Conservation (phyloP, 2,113 vertebrate genomes). For the Recurvirostra avosetta region DNA sequence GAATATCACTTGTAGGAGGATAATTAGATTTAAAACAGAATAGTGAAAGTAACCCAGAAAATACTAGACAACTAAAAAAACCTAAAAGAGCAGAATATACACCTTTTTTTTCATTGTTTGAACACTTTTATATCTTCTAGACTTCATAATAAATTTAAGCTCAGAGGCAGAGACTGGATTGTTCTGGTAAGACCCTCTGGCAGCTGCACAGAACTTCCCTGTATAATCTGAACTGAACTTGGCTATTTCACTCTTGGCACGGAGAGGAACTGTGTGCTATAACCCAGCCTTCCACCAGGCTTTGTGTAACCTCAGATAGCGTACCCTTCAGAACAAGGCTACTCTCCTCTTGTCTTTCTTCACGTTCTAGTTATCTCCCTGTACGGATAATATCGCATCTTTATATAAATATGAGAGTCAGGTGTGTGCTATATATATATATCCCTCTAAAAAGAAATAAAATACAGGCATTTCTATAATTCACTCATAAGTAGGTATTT, state of each 20-base stretch:
- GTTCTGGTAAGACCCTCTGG: not conserved
- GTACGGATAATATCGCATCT: not conserved
- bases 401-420: not conserved
- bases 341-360: not conserved
- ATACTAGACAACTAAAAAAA: not conserved
- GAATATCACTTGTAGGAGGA: not conserved
- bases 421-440: not conserved
- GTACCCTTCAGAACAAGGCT: not conserved
- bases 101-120: not conserved
- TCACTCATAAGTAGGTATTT: not conserved
- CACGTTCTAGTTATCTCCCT: not conserved
- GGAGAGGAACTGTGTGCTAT: not conserved
- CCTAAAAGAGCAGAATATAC: not conserved
- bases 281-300: not conserved
- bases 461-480: not conserved
- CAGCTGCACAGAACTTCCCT: not conserved
- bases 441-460: not conserved
- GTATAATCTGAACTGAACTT: not conserved
- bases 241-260: not conserved
- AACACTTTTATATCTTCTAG: not conserved
- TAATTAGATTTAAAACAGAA: slow-evolving; percentile 7
- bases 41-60: not conserved
- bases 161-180: not conserved
- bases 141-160: not conserved
- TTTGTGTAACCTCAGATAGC: not conserved